A percentile compares a stretch with the other conserved stretches of the same genome.
Conservation (phyloP, 2,888 invertebrate genomes). For the Metalampra italica region DNA sequence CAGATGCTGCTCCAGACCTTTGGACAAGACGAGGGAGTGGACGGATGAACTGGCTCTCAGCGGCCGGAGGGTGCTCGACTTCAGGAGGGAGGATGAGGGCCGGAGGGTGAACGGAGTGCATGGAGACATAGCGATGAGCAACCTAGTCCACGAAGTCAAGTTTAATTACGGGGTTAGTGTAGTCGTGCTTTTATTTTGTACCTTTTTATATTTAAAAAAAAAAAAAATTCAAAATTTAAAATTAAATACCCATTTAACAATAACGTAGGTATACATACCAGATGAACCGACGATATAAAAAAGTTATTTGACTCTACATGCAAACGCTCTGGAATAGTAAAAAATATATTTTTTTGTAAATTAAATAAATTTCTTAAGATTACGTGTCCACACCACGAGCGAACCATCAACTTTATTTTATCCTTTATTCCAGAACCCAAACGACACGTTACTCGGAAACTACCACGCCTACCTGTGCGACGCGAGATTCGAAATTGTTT, state of each 20-base stretch:
- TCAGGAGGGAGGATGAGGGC: constrained; percentile 42
- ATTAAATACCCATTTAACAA: too few relatives aligned
- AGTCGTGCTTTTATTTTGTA: neutral
- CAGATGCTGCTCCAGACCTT: constrained; percentile 71
- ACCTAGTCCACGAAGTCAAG: constrained; percentile 61
- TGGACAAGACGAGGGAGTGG: constrained; percentile 57
- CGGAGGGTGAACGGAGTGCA: constrained; percentile 51
- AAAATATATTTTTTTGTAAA: too few relatives aligned
- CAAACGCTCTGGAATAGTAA: too few relatives aligned
- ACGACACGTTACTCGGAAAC: constrained; percentile 86
- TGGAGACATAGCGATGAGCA: constrained; percentile 62
- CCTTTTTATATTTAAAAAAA: neutral
- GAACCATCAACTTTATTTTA: neutral
- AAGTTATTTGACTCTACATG: too few relatives aligned
- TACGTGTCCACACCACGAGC: too few relatives aligned
- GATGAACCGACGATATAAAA: too few relatives aligned
- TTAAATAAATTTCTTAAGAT: too few relatives aligned
- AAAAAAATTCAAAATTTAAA: too few relatives aligned
- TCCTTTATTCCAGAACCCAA: constrained; percentile 58
- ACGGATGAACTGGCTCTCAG: constrained; percentile 56
- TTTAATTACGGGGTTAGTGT: constrained; percentile 65
- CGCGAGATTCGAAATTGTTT: constrained; percentile 87
- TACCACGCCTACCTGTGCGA: constrained; percentile 93
- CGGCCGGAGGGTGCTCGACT: constrained; percentile 53
- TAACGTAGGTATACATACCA: too few relatives aligned